Percentiles rank a stretch among this genome's conserved stretches.
These are phyloP conservation scores for Dipodomys stephensi DNA, from an alignment of 2,113 vertebrate species.

Conservation along the genomic window DNA sequence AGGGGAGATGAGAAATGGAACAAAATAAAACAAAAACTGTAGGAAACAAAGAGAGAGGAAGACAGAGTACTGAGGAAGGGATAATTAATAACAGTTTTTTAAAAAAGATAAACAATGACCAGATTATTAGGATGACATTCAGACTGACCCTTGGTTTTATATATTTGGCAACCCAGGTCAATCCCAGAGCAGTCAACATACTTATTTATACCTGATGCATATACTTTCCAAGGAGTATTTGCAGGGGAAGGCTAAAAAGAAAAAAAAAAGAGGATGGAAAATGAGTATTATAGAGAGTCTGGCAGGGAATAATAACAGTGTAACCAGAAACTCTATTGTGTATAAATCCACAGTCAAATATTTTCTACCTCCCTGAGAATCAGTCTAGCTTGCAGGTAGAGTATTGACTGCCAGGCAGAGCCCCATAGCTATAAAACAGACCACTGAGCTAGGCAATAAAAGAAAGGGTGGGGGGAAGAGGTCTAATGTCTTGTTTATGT, in stretches of 20 bases:
- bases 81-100: neutral
- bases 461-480: constrained; percentile 63
- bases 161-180: neutral
- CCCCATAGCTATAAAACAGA: constrained; percentile 75
- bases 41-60: constrained; percentile 19
- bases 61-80: neutral
- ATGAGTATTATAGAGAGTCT: neutral
- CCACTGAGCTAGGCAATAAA: constrained; percentile 80
- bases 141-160: neutral
- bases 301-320: neutral
- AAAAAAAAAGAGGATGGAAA: neutral
- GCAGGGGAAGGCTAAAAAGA: neutral
- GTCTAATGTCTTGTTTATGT: constrained; percentile 78
- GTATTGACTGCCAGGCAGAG: constrained; percentile 78
- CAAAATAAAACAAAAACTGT: neutral
- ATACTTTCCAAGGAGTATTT: neutral
- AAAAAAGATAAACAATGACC: neutral
- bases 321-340: neutral
- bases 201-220: neutral
- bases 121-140: neutral
- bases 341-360: constrained; percentile 34
- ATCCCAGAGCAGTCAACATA: neutral
- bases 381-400: constrained; percentile 73
- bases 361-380: constrained; percentile 72
- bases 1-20: neutral